Evolutionary conservation across 2,113 vertebrate species (phyloP).

Genomic region (Sphaerodactylus townsendi): DNA sequence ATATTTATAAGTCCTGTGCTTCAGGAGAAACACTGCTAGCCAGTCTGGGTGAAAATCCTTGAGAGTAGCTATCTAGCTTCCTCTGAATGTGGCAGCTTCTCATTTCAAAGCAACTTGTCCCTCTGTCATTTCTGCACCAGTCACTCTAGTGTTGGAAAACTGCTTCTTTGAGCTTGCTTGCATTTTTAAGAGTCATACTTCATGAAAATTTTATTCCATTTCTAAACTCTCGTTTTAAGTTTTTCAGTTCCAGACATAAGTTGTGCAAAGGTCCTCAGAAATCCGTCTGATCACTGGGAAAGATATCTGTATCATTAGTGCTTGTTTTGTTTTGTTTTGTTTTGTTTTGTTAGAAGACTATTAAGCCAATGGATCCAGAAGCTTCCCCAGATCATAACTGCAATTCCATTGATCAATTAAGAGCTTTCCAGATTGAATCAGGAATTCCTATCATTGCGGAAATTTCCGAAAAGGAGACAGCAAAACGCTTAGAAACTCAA

Average conservation of each 20-base stretch:
- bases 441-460: constrained; percentile 30
- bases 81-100: background rate
- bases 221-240: background rate
- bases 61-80: background rate
- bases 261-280: background rate
- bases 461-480: constrained; percentile 1
- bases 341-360: constrained; percentile 63
- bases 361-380: constrained; percentile 34
- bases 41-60: background rate
- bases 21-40: background rate
- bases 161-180: background rate
- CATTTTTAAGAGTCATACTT: background rate
- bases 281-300: background rate
- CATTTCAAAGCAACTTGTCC: background rate
- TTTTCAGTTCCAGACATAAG: background rate
- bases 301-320: background rate
- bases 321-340: constrained; percentile 39
- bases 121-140: background rate
- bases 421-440: background rate
- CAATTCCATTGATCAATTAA: background rate
- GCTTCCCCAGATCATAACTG: constrained; percentile 9
- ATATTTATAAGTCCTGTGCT: background rate
- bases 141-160: background rate
- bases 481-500: constrained; percentile 36
- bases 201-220: background rate